Evolutionary conservation across 2,888 invertebrate species (phyloP), one percentile per base, ranked within the genome.

Genomic region (Petrolisthes manimaculis): DNA sequence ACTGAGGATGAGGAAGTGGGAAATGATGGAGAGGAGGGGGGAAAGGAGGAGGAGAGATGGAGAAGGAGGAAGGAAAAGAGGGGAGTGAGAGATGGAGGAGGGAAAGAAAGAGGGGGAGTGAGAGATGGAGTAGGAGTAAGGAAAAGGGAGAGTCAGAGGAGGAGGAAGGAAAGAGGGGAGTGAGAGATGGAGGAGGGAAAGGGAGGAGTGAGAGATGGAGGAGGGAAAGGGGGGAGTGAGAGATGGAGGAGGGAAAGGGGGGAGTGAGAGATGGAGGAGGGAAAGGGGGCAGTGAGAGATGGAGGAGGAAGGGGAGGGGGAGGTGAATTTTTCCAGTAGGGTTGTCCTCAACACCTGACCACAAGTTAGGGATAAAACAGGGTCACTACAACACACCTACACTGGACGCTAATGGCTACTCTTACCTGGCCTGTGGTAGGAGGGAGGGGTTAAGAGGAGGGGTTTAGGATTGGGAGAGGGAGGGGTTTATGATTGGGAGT

Each of bases 21-120:
- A 37, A 37, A 53, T 6, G 9, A 51, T 37, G 37, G n/a, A 12
- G n/a, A 18, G 5, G 71, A 71, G n/a, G 71, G 71, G n/a, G 5
- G 71, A 71, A 5, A 12, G 71, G n/a, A 5, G 9, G 71, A 71
- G 71, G 71, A 71, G 71, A 71, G 71, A 71, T n/a, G 71, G 5
- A 5, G 71, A 14, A 61, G n/a, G 71, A 18, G 71, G n/a, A 18
- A n/a, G 5, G 71, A 71, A n/a, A 18, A n/a, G n/a, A n/a, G n/a
- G n/a, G n/a, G 71, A 71, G 71, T 14, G n/a, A 71, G n/a, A 71
- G 71, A 71, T 12, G n/a, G 71, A 71, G 71, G n/a, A 51, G 18
- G 78, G 21, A 5, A 12, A 0, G 5, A n/a, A 54, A 18, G 4
- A 1, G 18, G 5, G 21, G 51, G 53, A n/a, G 53, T 9, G 78